phyloP scores from a whole-genome alignment of 1,140 invertebrate species.

The Drosophila auraria region DNA sequence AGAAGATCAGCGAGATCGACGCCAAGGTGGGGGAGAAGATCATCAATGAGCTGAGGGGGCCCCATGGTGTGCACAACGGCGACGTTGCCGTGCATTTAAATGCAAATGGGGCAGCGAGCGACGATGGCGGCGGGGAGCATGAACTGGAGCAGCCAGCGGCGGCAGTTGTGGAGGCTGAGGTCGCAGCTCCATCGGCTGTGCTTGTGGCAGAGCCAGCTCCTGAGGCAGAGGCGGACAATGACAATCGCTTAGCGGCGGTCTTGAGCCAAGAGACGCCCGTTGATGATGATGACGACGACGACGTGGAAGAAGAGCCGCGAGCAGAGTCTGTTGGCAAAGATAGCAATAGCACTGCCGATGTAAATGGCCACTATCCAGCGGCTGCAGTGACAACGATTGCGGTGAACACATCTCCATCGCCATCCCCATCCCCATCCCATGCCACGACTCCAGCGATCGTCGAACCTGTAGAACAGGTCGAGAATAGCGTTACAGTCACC shows the following conservation, averaged over 20 bases:
- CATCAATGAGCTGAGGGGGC: conserved; percentile 67
- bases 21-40: conserved; percentile 90
- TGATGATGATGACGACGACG: conserved; percentile 64
- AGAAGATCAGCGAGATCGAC: conserved; percentile 90
- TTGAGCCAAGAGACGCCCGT: conserved; percentile 79
- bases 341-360: conserved; percentile 48
- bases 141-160: conserved; percentile 57
- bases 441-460: conserved; percentile 37
- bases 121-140: conserved; percentile 23
- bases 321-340: conserved; percentile 14
- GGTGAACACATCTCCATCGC: conserved; percentile 57
- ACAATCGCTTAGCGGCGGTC: conserved; percentile 73
- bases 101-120: conserved; percentile 68
- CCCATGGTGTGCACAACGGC: conserved; percentile 71
- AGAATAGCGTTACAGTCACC: conserved; percentile 75
- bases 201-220: conserved; percentile 36
- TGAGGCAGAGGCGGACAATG: conserved; percentile 51
- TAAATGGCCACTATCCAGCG: conserved; percentile 63
- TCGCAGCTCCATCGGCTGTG: conserved; percentile 9
- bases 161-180: conserved; percentile 23
- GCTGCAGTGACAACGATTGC: conserved; percentile 76
- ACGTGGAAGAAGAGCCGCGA: conserved; percentile 16
- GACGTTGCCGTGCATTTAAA: conserved; percentile 70
- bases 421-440: conserved; percentile 34
- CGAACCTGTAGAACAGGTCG: conserved; percentile 84